A percentile compares a stretch with the other conserved stretches of the same genome.
These are phyloP conservation scores for Drosophila paucipuncta DNA, from an alignment of 2,888 invertebrate species.

Conservation along the genomic window DNA sequence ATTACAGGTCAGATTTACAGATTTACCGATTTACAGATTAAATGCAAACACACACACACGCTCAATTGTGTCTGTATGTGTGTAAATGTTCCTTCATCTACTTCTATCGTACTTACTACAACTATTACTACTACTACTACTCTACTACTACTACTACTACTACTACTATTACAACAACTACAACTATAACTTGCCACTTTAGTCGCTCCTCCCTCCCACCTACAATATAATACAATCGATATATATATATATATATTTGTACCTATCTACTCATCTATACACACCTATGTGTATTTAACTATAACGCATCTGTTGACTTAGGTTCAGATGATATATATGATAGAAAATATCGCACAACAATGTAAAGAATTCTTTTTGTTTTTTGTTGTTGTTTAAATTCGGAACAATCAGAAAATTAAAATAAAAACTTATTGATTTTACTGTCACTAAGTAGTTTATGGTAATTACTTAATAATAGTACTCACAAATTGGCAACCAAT, in stretches of 20 bases:
- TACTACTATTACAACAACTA: constrained; percentile 7
- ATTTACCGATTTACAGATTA: constrained; percentile 62
- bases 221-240: background rate
- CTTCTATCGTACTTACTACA: constrained; percentile 51
- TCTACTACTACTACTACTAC: background rate
- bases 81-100: constrained; percentile 58
- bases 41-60: constrained; percentile 31
- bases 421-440: background rate
- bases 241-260: constrained; percentile 2
- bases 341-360: constrained; percentile 14
- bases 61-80: constrained; percentile 46
- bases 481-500: constrained; percentile 23
- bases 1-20: constrained; percentile 83
- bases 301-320: constrained; percentile 13
- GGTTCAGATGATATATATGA: constrained; percentile 8
- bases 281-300: constrained; percentile 22
- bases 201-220: constrained; percentile 7
- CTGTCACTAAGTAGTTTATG: constrained; percentile 21
- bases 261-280: constrained; percentile 4
- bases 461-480: constrained; percentile 19
- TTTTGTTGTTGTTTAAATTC: constrained; percentile 10
- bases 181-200: constrained; percentile 46
- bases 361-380: constrained; percentile 7
- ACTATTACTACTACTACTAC: background rate
- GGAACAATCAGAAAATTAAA: background rate